Percentiles rank a stretch among this genome's conserved stretches.
phyloP scores from a whole-genome alignment of 2,113 vertebrate genomes.

The Chionodraco myersi region DNA sequence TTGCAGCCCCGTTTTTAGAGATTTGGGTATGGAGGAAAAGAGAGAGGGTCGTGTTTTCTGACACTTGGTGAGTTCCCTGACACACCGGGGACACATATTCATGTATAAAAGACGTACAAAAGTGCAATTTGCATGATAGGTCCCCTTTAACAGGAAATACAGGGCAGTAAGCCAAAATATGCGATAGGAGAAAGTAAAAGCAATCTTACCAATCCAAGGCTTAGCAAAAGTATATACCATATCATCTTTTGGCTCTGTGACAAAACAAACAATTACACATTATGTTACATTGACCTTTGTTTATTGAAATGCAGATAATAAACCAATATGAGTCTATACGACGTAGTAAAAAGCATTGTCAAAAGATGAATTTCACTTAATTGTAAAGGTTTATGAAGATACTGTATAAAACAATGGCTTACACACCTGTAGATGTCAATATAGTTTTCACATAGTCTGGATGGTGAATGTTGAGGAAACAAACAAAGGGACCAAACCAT shows the following conservation, averaged over 20 bases:
- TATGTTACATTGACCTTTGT: neutral
- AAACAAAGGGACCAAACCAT: constrained; percentile 84
- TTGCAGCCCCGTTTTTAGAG: too few species aligned
- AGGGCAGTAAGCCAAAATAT: neutral
- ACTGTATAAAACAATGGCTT: neutral
- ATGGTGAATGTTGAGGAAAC: constrained; percentile 75
- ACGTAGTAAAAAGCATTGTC: neutral
- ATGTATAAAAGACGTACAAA: too few species aligned
- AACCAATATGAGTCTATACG: neutral
- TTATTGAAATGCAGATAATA: neutral
- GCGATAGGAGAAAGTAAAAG: neutral
- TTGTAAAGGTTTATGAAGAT: neutral
- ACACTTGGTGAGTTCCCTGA: too few species aligned
- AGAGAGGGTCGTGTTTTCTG: too few species aligned
- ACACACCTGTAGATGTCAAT: constrained; percentile 85
- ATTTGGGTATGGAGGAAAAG: too few species aligned
- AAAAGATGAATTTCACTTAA: too few species aligned
- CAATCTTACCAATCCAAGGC: constrained; percentile 87
- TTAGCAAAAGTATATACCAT: constrained; percentile 79
- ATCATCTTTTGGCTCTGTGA: constrained; percentile 87
- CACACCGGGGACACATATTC: too few species aligned
- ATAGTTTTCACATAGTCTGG: constrained; percentile 87
- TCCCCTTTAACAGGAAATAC: neutral
- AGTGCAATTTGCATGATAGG: too few species aligned
- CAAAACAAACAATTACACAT: constrained; percentile 16